Evolutionary conservation across 2,888 invertebrate genomes (phyloP).

Genomic region (Drosophila rubida): DNA sequence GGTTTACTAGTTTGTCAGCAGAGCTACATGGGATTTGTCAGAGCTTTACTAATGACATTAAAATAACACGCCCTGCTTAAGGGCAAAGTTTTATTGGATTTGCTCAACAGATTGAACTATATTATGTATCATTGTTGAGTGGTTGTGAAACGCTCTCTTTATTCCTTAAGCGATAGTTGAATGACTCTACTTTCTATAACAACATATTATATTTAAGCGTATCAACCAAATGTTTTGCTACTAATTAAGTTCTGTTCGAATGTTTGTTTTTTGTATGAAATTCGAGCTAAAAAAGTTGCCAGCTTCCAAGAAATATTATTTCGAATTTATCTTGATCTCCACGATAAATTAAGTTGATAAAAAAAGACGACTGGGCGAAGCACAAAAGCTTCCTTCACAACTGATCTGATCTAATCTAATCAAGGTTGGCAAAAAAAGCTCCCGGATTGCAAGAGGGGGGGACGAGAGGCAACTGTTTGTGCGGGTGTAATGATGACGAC

Average conservation of each 20-base stretch:
- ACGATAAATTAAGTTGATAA: conserved; percentile 30
- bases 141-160: neutral
- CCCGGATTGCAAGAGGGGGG: neutral
- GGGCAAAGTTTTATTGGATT: conserved; percentile 24
- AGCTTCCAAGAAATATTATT: conserved; percentile 37
- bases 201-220: too few relatives aligned
- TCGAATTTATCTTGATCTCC: conserved; percentile 35
- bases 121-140: neutral
- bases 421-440: conserved; percentile 19
- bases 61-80: conserved; percentile 48
- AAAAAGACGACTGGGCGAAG: conserved; percentile 40
- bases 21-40: conserved; percentile 39
- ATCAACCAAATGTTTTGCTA: too few relatives aligned
- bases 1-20: conserved; percentile 21
- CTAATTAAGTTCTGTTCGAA: too few relatives aligned
- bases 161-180: too few relatives aligned
- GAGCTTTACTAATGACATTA: conserved; percentile 23
- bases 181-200: too few relatives aligned
- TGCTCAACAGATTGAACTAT: neutral
- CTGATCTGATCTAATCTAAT: conserved; percentile 51
- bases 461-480: conserved; percentile 30
- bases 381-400: conserved; percentile 24
- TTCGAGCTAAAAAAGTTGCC: conserved; percentile 26
- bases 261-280: conserved; percentile 6
- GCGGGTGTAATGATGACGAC: conserved; percentile 66